A percentile compares a stretch with the other conserved stretches of the same genome.
phyloP scores from a whole-genome alignment of 2,113 vertebrate genomes.

The Lagopus muta region DNA sequence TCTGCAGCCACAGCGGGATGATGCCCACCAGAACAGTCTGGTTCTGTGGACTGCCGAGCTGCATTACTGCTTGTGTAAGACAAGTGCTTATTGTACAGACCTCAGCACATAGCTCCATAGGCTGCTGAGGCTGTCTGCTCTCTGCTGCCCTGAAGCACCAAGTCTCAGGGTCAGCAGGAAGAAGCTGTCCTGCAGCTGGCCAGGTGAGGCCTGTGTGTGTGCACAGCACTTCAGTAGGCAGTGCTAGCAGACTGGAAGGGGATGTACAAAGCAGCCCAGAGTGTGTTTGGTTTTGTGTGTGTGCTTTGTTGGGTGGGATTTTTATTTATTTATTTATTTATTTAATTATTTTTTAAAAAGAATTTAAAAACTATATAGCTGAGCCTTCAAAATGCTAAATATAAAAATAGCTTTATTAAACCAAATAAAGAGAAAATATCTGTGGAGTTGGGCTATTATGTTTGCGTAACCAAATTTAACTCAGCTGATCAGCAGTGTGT shows the following conservation, averaged over 20 bases:
- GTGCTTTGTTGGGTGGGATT: neutral
- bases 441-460: neutral
- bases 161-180: neutral
- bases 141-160: neutral
- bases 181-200: neutral
- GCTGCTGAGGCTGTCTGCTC: neutral
- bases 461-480: neutral
- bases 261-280: neutral
- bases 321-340: neutral
- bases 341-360: neutral
- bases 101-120: conserved; percentile 13
- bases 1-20: neutral
- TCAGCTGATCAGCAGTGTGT: neutral
- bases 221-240: neutral
- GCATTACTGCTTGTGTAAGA: neutral
- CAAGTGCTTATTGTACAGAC: neutral
- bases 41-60: neutral
- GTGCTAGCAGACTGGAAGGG: neutral
- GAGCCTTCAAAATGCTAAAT: neutral
- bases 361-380: neutral
- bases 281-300: neutral
- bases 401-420: neutral
- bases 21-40: neutral
- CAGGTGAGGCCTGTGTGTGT: neutral
- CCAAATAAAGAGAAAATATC: neutral